A percentile compares a stretch with the other conserved stretches of the same genome.
These are phyloP conservation scores for Drosophila maculinotata DNA, from an alignment of 2,888 invertebrate genomes.

Conservation along the genomic window DNA sequence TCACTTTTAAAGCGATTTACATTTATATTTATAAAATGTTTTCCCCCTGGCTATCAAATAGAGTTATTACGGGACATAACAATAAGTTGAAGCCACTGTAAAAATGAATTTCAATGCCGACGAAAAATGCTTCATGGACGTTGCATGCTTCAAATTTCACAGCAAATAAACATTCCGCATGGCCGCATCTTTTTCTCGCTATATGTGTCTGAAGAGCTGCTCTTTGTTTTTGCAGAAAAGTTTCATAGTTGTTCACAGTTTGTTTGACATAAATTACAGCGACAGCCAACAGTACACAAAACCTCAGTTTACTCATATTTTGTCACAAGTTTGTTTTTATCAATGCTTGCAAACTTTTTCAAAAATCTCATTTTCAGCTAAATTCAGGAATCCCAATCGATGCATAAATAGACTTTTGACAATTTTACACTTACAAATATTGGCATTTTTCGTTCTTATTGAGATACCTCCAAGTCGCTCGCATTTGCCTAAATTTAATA, in stretches of 20 bases:
- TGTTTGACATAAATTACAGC: conserved; percentile 71
- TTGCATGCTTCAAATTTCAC: conserved; percentile 65
- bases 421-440: conserved; percentile 21
- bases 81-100: conserved; percentile 24
- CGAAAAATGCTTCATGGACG: conserved; percentile 52
- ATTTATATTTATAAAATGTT: conserved; percentile 45
- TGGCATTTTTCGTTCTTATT: too few relatives aligned
- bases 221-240: conserved; percentile 54
- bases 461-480: too few relatives aligned
- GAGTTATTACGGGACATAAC: conserved; percentile 45
- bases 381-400: not conserved
- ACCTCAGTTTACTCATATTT: conserved; percentile 59
- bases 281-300: conserved; percentile 38
- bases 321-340: conserved; percentile 32
- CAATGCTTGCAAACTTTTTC: conserved; percentile 27
- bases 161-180: conserved; percentile 76
- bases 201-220: conserved; percentile 41
- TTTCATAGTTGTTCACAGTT: conserved; percentile 62
- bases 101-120: conserved; percentile 38
- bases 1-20: conserved; percentile 49
- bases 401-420: conserved; percentile 19
- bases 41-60: conserved; percentile 37
- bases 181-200: conserved; percentile 42
- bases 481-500: conserved; percentile 25
- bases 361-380: conserved; percentile 35